Base-by-base conservation (phyloP, 2,797 vertebrate species). In the Gobio occitaniae region DNA sequence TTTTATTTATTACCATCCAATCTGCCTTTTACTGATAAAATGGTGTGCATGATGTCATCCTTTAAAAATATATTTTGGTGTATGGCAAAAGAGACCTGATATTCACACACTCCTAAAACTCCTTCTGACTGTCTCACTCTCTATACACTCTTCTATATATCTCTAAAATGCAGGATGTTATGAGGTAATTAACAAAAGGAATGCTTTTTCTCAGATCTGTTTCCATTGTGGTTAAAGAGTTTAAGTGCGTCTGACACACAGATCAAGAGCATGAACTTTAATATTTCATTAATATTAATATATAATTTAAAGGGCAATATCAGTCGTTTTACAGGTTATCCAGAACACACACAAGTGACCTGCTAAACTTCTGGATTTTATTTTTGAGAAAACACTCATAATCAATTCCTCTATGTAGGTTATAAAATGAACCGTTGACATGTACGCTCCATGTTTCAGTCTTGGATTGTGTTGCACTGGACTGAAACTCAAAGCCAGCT, bases 381-480 rank as follows among this genome's bases (percentile, higher is more conserved):
- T 50, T 50, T 17, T 0, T 52, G 50, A n/a, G 38, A 21, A 29
- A 48, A n/a, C 29, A 41, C 5, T 54, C 65, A 54, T 6, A 32
- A 32, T 19, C 1, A 54, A 36, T 36, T 21, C 59, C 47, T 8
- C 32, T 83, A 56, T 36, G 41, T 21, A n/a, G 78, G 86, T 93
- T 91, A 91, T 94, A 91, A 94, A 93, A 94, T 85, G 87, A 94
- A 92, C 92, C 92, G 94, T 93, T 93, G 93, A 94, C 93, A 93
- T 91, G 89, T 89, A 92, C 88, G 88, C 91, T 92, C 91, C 91
- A 59, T 93, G 95, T 93, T 91, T 94, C 89, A 70, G 88, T 90
- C 91, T 90, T 94, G 94, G 93, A 95, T 95, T 94, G 91, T 90
- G 93, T 95, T 96, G 93, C 95, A 94, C 82, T 90, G 87, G 90